These are phyloP conservation scores for Planococcus citri DNA, from an alignment of 1,140 invertebrate species.

Conservation along the genomic window DNA sequence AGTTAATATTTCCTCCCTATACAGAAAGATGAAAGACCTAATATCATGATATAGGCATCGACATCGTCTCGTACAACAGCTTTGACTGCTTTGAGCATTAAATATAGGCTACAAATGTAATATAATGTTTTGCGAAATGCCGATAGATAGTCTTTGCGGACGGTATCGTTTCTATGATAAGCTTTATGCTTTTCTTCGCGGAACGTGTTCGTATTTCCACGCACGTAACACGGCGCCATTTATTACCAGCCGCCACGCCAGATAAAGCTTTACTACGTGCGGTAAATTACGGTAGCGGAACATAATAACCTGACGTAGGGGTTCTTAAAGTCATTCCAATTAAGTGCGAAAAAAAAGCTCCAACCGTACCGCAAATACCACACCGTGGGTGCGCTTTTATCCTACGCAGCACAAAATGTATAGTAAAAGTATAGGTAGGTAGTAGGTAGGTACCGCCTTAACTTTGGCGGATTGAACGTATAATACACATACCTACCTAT, in stretches of 20 bases:
- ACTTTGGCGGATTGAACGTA: too few relatives aligned
- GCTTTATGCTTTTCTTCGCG: slow-evolving; percentile 14
- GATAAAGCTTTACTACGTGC: slow-evolving; percentile 20
- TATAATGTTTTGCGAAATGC: slow-evolving; percentile 5
- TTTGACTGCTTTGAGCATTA: neutral
- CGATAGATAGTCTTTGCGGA: neutral
- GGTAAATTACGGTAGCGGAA: slow-evolving; percentile 14
- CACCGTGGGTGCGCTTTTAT: too few relatives aligned
- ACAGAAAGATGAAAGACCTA: too few relatives aligned
- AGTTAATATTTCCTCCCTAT: too few relatives aligned
- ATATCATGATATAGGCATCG: too few relatives aligned
- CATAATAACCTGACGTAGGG: slow-evolving; percentile 12
- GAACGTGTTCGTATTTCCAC: slow-evolving; percentile 15
- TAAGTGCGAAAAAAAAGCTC: neutral
- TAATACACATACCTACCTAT: too few relatives aligned
- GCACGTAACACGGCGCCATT: slow-evolving; percentile 16
- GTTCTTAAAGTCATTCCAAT: slow-evolving; percentile 2
- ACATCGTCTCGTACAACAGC: too few relatives aligned
- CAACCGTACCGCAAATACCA: too few relatives aligned
- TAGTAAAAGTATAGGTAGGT: too few relatives aligned
- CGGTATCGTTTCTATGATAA: slow-evolving; percentile 15
- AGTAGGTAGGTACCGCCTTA: too few relatives aligned
- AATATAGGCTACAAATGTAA: neutral
- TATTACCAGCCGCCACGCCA: slow-evolving; percentile 17
- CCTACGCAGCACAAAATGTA: too few relatives aligned